Base-by-base conservation (phyloP, 2,113 vertebrate species). In the Pomatostomus ruficeps region DNA sequence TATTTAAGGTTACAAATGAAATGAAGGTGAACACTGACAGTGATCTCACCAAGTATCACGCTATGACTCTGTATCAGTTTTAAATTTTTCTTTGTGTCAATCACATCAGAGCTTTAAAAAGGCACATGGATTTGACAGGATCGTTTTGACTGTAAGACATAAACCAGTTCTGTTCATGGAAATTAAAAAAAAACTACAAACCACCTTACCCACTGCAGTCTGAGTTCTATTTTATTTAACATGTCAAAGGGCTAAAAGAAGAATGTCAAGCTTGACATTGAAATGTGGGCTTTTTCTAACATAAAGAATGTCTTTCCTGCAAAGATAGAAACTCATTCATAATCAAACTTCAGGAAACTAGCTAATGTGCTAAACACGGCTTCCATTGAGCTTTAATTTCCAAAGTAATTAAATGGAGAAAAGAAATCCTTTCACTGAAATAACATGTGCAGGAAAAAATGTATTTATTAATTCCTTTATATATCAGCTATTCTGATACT, bases 141-240 rank as follows among this genome's bases (percentile, higher is more conserved):
- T 87, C 0, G 0, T 87, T 95, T 88, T 79, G 33, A 82, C 38
- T 78, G 2, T 28, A 75, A 93, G 49, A 63, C 45, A 75, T 36
- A 71, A 93, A 14, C 38, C 57, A 75, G 40, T 73, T 76, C 42
- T 85, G 26, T 70, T 68, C 57, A 59, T 38, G 36, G 63, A 79
- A 92, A 88, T 86, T 59, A 25, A 33, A 89, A 90, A 72, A 95
- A 55, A 13, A n/a, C n/a, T n/a, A n/a, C n/a, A n/a, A n/a, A n/a
- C n/a, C 28, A 38, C 14, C 76, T 88, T 82, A 87, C n/a, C 31
- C 24, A 25, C 17, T 72, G 45, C 66, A 86, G 71, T 71, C 63
- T 84, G 61, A 75, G 28, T 84, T 96, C n/a, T 68, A 12, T 73
- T 77, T 93, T 94, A 85, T 86, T 93, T 91, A 87, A 81, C 77